These are phyloP conservation scores for Cryptotermes secundus DNA, from an alignment of 1,140 invertebrate species.

Conservation along the genomic window DNA sequence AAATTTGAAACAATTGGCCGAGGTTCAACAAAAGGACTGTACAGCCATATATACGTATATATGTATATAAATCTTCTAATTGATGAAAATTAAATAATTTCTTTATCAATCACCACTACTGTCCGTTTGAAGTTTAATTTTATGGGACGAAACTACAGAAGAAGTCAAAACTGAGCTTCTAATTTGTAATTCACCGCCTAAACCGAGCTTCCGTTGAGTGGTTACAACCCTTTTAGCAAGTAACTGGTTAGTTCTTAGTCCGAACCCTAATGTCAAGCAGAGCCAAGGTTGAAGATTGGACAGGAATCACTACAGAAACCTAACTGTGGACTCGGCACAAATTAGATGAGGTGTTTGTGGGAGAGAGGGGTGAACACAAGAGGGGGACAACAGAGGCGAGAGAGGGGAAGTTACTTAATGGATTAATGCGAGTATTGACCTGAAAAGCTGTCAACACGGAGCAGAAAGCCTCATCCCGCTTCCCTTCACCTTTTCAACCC, in stretches of 20 bases:
- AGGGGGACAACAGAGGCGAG: background rate
- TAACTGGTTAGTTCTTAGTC: background rate
- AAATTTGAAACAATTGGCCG: no score
- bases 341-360: constrained; percentile 16
- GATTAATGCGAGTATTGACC: constrained; percentile 29
- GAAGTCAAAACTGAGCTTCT: no score
- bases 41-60: no score
- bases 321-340: constrained; percentile 5
- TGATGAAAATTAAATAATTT: no score
- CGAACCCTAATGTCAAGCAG: background rate
- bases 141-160: no score
- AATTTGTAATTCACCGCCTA: no score
- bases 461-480: constrained; percentile 21
- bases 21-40: no score
- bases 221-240: background rate
- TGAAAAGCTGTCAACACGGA: constrained; percentile 27
- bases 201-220: background rate
- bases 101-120: no score
- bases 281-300: background rate
- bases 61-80: no score
- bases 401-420: constrained; percentile 25
- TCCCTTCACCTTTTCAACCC: constrained; percentile 8
- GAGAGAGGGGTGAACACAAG: background rate
- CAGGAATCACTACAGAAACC: background rate
- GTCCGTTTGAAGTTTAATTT: no score